Conservation (phyloP, 2,888 invertebrate species). For the Spisula solida region DNA sequence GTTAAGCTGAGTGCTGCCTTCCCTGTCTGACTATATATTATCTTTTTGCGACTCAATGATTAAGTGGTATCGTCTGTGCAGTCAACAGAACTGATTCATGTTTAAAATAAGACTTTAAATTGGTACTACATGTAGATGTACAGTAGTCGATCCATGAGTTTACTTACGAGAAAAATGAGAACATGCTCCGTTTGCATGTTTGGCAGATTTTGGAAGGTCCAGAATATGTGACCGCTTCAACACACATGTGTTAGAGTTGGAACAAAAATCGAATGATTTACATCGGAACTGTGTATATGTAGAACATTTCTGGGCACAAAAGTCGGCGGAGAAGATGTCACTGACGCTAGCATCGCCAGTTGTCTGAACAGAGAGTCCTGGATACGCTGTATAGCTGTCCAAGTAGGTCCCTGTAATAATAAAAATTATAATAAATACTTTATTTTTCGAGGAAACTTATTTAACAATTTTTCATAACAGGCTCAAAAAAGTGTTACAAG, state of each 20-base stretch:
- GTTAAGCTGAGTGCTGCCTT: no score
- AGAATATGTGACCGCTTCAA: conserved; percentile 71
- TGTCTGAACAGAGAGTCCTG: conserved; percentile 68
- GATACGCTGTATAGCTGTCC: conserved; percentile 70
- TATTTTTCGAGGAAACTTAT: no score
- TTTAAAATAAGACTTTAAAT: no score
- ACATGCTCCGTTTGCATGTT: conserved; percentile 56
- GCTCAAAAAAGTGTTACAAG: no score
- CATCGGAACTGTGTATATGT: conserved; percentile 67
- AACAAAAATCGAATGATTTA: conserved; percentile 79
- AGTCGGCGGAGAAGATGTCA: conserved; percentile 60
- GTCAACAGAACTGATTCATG: no score
- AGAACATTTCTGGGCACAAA: conserved; percentile 76
- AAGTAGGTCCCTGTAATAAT: conserved; percentile 74
- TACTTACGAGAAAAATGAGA: conserved; percentile 74
- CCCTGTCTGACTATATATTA: no score
- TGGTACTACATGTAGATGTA: no score
- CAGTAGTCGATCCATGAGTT: no score
- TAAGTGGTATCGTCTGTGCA: no score
- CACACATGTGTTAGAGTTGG: conserved; percentile 65
- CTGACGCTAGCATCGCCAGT: conserved; percentile 64
- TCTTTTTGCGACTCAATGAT: no score
- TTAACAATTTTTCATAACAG: no score
- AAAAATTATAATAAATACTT: neutral
- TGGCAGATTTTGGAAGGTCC: conserved; percentile 56